Evolutionary conservation across 2,888 invertebrate genomes (phyloP).

Genomic region (Charanyca ferruginea): DNA sequence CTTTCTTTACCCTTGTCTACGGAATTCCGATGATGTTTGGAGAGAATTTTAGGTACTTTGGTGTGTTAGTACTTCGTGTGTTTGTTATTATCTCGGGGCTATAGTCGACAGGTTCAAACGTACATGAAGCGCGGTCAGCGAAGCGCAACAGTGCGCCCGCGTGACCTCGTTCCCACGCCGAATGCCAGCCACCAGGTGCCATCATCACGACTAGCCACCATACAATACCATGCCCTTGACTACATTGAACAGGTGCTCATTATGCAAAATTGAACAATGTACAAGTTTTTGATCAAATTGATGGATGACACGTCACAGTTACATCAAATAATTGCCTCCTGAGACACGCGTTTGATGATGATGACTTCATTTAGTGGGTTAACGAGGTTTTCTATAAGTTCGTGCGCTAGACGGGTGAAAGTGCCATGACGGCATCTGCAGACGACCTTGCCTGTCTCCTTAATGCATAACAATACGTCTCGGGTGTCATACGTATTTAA

Average conservation of each 20-base stretch:
- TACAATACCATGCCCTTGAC: slow-evolving; percentile 76
- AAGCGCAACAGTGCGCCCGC: slow-evolving; percentile 86
- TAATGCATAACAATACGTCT: slow-evolving; percentile 67
- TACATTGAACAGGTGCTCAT: slow-evolving; percentile 61
- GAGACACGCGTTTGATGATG: slow-evolving; percentile 32
- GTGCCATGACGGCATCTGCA: slow-evolving; percentile 76
- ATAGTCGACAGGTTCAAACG: slow-evolving; percentile 60
- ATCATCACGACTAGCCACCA: slow-evolving; percentile 76
- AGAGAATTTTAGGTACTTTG: slow-evolving; percentile 3
- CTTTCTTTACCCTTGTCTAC: slow-evolving; percentile 61
- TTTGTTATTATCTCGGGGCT: slow-evolving; percentile 51
- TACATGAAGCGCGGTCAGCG: slow-evolving; percentile 76
- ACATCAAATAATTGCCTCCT: slow-evolving; percentile 24
- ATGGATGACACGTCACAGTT: slow-evolving; percentile 29
- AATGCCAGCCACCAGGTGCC: slow-evolving; percentile 70
- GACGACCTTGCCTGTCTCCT: slow-evolving; percentile 81
- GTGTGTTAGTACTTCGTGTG: slow-evolving; percentile 32
- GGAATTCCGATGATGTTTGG: slow-evolving; percentile 38
- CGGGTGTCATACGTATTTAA: slow-evolving; percentile 62
- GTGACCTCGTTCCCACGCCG: slow-evolving; percentile 89
- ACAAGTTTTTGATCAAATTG: slow-evolving; percentile 27
- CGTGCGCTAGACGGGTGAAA: slow-evolving; percentile 78
- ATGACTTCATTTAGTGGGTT: slow-evolving; percentile 52
- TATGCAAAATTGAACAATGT: slow-evolving; percentile 52
- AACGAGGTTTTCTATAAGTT: slow-evolving; percentile 54